These are phyloP conservation scores for Drosophila sordidula DNA, from an alignment of 2,888 invertebrate species.

Conservation along the genomic window DNA sequence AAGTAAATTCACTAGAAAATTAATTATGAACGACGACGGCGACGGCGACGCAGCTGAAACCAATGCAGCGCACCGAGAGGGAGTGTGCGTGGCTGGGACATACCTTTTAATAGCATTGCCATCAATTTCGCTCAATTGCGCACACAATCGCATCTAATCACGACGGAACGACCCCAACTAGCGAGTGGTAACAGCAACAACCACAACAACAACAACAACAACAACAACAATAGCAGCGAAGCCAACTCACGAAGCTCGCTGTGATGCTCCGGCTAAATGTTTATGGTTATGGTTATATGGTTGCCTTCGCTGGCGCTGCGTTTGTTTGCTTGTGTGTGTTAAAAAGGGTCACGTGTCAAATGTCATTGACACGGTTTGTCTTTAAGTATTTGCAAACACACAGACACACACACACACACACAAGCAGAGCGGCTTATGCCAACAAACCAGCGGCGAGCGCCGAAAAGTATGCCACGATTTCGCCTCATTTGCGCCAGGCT, in stretches of 20 bases:
- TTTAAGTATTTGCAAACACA: conserved; percentile 69
- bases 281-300: conserved; percentile 73
- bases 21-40: conserved; percentile 70
- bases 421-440: conserved; percentile 37
- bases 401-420: conserved; percentile 22
- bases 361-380: conserved; percentile 80
- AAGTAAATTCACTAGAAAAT: conserved; percentile 80
- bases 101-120: conserved; percentile 79
- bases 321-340: conserved; percentile 17
- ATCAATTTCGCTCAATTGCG: conserved; percentile 81
- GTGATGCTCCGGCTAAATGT: conserved; percentile 64
- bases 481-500: conserved; percentile 68
- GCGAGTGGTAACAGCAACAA: conserved; percentile 35
- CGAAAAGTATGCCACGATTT: conserved; percentile 73
- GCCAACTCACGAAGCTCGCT: conserved; percentile 20
- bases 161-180: conserved; percentile 66
- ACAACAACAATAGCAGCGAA: conserved; percentile 21
- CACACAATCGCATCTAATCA: conserved; percentile 81
- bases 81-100: conserved; percentile 40
- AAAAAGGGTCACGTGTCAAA: conserved; percentile 80
- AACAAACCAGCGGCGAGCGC: conserved; percentile 26
- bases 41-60: conserved; percentile 39
- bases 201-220: conserved; percentile 33
- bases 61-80: conserved; percentile 56
- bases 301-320: conserved; percentile 24